Base-by-base conservation (phyloP, 2,797 vertebrate species). In the Notoglanidium macrostoma region DNA sequence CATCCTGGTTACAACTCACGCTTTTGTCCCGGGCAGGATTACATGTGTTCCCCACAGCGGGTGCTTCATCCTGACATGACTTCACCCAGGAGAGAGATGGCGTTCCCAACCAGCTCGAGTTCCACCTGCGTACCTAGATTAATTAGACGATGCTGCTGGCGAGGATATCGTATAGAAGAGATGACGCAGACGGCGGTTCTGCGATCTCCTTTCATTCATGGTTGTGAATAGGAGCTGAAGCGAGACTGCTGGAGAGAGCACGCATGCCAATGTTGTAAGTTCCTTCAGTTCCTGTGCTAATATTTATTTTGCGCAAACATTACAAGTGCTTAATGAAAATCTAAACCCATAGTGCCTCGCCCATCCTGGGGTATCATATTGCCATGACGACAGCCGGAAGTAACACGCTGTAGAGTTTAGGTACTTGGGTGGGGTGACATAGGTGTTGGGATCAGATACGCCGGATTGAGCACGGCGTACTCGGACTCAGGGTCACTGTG, bases 1-100 rank as follows among this genome's bases (percentile, higher is more conserved):
- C 4, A 49, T 49, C 49, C 85, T 59, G 86, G 87, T 89, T 88
- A 94, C 94, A 94, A 91, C 90, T 90, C 49, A 9, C 29, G 87
- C 91, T 91, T 92, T 94, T 94, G 89, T 90, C 84, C 92, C 89
- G 67, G 76, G 19, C 40, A 21, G 14, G 80, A 78, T 70, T 84
- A 90, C 89, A 90, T 86, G 87, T 90, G 90, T 90, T 87, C 78
- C 86, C 83, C 68, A 74, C 78, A 85, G 83, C 84, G 61, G 89
- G 72, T 84, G 84, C 85, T 90, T 83, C 51, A 84, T 79, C 85
- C 81, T 59, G 61, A 86, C 84, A 82, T 11, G 80, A 72, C 49
- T 79, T 67, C 32, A 57, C 65, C 61, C 83, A 61, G 77, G 83
- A 83, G 85, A 78, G 81, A 19, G 88, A 81, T 21, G 49, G 78